Evolutionary conservation across 2,888 invertebrate genomes (phyloP).

Genomic region (Neelides folsomi): DNA sequence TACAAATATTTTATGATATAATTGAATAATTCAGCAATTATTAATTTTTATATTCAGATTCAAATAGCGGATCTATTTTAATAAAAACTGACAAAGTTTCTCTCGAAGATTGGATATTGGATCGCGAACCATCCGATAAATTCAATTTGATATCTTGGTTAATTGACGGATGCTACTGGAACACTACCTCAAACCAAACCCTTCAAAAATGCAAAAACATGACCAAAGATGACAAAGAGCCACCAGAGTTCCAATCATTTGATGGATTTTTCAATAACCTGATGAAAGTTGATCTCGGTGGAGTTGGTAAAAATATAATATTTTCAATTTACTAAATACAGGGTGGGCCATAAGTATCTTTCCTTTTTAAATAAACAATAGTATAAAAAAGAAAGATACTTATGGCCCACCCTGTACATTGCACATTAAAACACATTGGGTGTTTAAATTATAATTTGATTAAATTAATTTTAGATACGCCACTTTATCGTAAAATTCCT

Average conservation of each 20-base stretch:
- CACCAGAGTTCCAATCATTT: slow-evolving; percentile 37
- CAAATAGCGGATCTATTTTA: no score
- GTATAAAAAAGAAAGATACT: no score
- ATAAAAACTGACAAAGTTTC: no score
- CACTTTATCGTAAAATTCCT: slow-evolving; percentile 43
- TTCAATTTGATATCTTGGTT: slow-evolving; percentile 29
- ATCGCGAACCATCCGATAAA: slow-evolving; percentile 15
- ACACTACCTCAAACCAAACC: background rate
- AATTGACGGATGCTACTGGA: slow-evolving; percentile 19
- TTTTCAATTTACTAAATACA: no score
- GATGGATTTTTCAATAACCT: slow-evolving; percentile 44
- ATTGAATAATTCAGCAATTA: no score
- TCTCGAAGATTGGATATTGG: slow-evolving; percentile 16
- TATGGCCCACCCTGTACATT: background rate
- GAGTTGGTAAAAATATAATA: slow-evolving; percentile 36
- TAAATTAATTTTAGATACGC: slow-evolving; percentile 39
- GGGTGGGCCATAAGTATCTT: no score
- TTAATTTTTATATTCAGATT: no score
- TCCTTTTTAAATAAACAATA: no score
- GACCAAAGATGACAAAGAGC: slow-evolving; percentile 6
- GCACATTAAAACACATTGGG: slow-evolving; percentile 1
- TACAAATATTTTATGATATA: no score
- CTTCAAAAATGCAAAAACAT: background rate
- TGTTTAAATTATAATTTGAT: background rate
- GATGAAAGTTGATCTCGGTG: slow-evolving; percentile 39